Evolutionary conservation across 2,797 vertebrate genomes (phyloP).

Genomic region (Chromis chromis): DNA sequence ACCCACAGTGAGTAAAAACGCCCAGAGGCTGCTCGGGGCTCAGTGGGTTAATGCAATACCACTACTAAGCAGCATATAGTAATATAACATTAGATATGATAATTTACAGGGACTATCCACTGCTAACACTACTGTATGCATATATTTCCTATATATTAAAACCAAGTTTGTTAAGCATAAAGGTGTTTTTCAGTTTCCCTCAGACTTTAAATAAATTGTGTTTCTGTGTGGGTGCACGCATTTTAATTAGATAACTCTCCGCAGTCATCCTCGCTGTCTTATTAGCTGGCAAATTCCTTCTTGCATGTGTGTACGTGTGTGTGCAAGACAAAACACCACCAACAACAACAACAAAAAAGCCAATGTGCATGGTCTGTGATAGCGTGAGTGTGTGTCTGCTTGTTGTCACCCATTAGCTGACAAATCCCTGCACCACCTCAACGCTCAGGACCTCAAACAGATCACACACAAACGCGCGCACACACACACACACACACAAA

Average conservation of each 20-base stretch:
- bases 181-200: neutral
- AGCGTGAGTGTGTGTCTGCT: slow-evolving; percentile 24
- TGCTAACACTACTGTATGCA: no score
- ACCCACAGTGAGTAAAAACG: no score
- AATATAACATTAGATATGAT: no score
- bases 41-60: neutral
- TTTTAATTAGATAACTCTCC: slow-evolving; percentile 46
- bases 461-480: slow-evolving; percentile 27
- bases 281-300: slow-evolving; percentile 48
- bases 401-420: slow-evolving; percentile 71
- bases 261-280: slow-evolving; percentile 29
- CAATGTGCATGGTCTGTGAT: slow-evolving; percentile 13
- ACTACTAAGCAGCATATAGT: no score
- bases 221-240: slow-evolving; percentile 2
- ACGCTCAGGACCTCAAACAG: slow-evolving; percentile 58
- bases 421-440: slow-evolving; percentile 68
- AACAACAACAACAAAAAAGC: slow-evolving; percentile 17
- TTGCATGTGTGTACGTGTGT: slow-evolving; percentile 9
- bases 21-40: no score
- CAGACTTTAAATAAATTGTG: neutral
- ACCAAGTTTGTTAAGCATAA: neutral
- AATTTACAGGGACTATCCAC: neutral
- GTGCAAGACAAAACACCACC: slow-evolving; percentile 3
- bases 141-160: no score
- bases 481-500: slow-evolving; percentile 36